Conservation (phyloP, 1,140 invertebrate genomes). For the Drosophila repleta region DNA sequence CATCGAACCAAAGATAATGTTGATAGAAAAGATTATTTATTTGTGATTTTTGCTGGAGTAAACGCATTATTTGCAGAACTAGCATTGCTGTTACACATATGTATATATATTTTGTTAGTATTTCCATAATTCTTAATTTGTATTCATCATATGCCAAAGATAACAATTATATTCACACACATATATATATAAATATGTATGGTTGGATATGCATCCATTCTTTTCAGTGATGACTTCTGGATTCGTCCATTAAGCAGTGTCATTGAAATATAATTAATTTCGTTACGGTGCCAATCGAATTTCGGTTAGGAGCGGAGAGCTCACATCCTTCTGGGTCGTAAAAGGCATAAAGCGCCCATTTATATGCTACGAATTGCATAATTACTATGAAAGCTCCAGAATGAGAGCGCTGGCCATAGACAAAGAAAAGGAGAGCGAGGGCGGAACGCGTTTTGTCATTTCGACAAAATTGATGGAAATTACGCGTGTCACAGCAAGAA, state of each 20-base stretch:
- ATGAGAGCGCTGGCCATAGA: not conserved
- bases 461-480: slow-evolving; percentile 44
- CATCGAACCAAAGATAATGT: no score
- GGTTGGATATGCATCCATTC: not conserved
- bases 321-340: slow-evolving; percentile 40
- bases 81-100: not conserved
- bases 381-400: slow-evolving; percentile 43
- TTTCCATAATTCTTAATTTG: slow-evolving; percentile 53
- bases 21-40: no score
- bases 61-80: slow-evolving; percentile 19
- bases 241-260: slow-evolving; percentile 52
- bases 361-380: slow-evolving; percentile 54
- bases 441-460: slow-evolving; percentile 31
- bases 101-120: slow-evolving; percentile 1
- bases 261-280: slow-evolving; percentile 66
- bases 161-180: slow-evolving; percentile 3
- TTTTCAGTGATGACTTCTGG: not conserved
- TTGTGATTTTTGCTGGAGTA: no score
- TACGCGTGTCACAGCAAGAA: slow-evolving; percentile 9
- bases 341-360: slow-evolving; percentile 55
- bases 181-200: not conserved
- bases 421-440: no score
- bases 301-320: slow-evolving; percentile 43
- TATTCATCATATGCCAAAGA: slow-evolving; percentile 65
- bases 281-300: slow-evolving; percentile 51